A percentile compares a stretch with the other conserved stretches of the same genome.
These are phyloP conservation scores for Prinia subflava DNA, from an alignment of 2,113 vertebrate species.

Conservation along the genomic window DNA sequence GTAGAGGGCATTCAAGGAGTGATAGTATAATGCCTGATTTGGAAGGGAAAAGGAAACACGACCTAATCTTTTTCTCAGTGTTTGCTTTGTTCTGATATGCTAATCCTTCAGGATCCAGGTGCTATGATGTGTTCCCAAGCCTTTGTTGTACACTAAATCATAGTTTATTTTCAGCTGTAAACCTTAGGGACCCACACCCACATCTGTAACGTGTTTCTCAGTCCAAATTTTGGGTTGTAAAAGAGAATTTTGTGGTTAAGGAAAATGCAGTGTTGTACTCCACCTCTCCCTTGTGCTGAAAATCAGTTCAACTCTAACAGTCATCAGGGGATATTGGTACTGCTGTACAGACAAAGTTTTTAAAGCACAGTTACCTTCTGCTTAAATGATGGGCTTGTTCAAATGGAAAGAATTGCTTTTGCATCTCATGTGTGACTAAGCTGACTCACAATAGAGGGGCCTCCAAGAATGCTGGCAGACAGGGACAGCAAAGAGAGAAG, in stretches of 20 bases:
- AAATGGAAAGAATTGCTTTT: background rate
- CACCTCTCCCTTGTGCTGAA: background rate
- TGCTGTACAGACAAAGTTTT: background rate
- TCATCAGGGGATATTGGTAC: background rate
- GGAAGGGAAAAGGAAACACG: background rate
- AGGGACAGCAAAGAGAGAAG: background rate
- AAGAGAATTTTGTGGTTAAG: conserved; percentile 9
- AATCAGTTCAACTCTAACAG: background rate
- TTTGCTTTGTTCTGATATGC: background rate
- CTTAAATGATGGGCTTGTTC: background rate
- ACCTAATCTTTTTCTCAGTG: background rate
- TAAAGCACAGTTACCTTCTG: background rate
- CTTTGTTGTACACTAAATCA: background rate
- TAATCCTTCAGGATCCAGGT: background rate
- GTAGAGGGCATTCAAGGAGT: conserved; percentile 7
- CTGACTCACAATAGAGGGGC: background rate
- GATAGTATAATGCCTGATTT: background rate
- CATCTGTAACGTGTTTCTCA: background rate
- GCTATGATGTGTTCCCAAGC: background rate
- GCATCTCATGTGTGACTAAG: background rate
- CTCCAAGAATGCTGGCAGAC: background rate
- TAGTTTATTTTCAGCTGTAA: background rate
- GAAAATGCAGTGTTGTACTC: background rate
- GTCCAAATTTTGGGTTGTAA: background rate
- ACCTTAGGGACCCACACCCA: background rate